A percentile compares a stretch with the other conserved stretches of the same genome.
Evolutionary conservation across 2,113 vertebrate genomes (phyloP).

Genomic region (Peucedramus taeniatus): DNA sequence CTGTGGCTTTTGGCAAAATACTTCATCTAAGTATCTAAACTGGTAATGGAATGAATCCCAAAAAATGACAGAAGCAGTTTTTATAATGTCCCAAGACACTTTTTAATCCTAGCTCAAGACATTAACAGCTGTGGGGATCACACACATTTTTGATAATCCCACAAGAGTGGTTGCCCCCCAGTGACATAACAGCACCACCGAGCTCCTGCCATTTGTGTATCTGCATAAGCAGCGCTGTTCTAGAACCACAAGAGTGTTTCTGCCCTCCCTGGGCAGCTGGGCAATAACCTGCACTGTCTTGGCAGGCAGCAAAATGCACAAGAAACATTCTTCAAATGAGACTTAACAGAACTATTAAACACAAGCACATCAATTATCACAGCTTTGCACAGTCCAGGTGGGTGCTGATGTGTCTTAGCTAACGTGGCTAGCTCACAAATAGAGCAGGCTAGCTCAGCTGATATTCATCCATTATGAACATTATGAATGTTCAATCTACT

Average conservation of each 20-base stretch:
- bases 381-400: not conserved
- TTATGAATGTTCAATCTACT: not conserved
- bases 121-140: rapidly evolving
- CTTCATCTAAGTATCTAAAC: not conserved
- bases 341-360: not conserved
- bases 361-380: not conserved
- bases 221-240: not conserved
- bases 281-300: not conserved
- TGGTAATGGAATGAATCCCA: not conserved
- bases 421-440: not conserved
- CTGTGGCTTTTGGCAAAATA: not conserved
- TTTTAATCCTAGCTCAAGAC: not conserved
- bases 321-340: not conserved
- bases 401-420: not conserved
- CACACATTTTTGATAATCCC: not conserved
- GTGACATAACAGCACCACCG: not conserved
- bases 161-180: rapidly evolving
- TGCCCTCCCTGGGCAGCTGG: not conserved
- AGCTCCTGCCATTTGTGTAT: not conserved
- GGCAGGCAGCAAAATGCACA: not conserved
- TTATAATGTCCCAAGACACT: not conserved
- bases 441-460: not conserved
- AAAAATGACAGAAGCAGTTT: not conserved
- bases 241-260: rapidly evolving
- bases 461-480: not conserved